Evolutionary conservation across 92 coral and sea anemone species (phyloP), one percentile per base, ranked within the genome.

Genomic region (Ricordea florida): DNA sequence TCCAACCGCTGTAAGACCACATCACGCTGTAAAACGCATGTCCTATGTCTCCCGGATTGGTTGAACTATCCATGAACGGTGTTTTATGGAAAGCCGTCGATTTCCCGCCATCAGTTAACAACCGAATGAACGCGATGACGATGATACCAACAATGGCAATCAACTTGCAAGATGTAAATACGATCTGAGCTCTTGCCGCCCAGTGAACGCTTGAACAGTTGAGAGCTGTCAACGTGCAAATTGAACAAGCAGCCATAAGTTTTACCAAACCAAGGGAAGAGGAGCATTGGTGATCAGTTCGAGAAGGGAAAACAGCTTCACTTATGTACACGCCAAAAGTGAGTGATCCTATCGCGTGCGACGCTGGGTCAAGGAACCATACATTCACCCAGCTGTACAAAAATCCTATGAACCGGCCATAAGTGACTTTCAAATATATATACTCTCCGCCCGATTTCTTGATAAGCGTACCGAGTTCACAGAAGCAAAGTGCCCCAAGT

Each of bases 401-500:
- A 64, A 90, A 90, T 7, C 89, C 92, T 17, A 84, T 66, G 45
- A 90, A 33, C 16, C 80, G 74, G 22, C 96, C 96, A 63, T 69
- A 90, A 3, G 96, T 89, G 60, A 87, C 86, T 63, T 87, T 86
- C 51, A 90, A 52, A 66, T 90, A 90, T 10, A 86, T 83, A 45
- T 83, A 85, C 44, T 91, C 97, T 1, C 97, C 98, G 16, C 98
- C 98, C 0, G 94, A 86, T 67, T 73, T 72, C 65, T 82, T 88
- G 40, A 94, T 94, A 59, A 91, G 66, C 11, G 98, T 88, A 34
- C 98, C 98, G 21, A 94, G 86, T 41, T 94, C 97, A 37, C 92
- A 89, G 74, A 85, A 94, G 25, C 97, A 91, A 24, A 94, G 75
- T 27, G 97, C 93, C 18, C 98, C 98, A 13, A 84, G 71, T 32